phyloP scores from a whole-genome alignment of 1,140 invertebrate genomes.

The Tetragonula clypearis region DNA sequence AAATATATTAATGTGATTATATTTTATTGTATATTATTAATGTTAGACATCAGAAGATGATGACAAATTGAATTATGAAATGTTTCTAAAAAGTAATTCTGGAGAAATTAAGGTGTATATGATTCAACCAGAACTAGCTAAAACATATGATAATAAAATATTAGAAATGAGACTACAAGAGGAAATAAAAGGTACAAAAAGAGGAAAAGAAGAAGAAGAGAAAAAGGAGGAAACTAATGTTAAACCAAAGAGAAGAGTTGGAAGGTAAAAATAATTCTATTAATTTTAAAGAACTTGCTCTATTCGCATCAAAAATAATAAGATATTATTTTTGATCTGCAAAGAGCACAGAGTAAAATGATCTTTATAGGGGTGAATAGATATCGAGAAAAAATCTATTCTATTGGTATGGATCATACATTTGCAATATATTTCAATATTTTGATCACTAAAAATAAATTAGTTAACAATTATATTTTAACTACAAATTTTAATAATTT shows the following conservation, averaged over 20 bases:
- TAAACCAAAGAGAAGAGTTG: constrained; percentile 80
- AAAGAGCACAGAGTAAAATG: constrained; percentile 77
- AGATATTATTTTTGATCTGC: constrained; percentile 76
- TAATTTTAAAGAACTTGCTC: constrained; percentile 66
- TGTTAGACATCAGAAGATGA: constrained; percentile 70
- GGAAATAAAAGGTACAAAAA: constrained; percentile 72
- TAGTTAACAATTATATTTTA: constrained; percentile 26
- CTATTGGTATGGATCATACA: constrained; percentile 78
- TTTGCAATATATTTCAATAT: neutral
- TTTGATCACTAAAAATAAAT: constrained; percentile 11
- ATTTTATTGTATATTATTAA: constrained; percentile 28
- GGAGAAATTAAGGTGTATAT: constrained; percentile 79
- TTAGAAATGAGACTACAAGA: constrained; percentile 76
- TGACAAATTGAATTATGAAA: constrained; percentile 74
- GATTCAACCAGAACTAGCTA: constrained; percentile 78
- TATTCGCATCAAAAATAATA: constrained; percentile 74
- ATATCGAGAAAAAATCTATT: constrained; percentile 66
- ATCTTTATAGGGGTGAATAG: constrained; percentile 74
- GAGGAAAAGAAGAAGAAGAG: constrained; percentile 70
- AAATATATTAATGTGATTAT: constrained; percentile 2
- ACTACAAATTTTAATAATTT: neutral
- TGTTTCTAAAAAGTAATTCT: constrained; percentile 76
- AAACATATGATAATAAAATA: constrained; percentile 82
- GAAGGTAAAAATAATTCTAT: constrained; percentile 69
- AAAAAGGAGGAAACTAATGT: constrained; percentile 72